Conservation (phyloP, 2,113 vertebrate species). For the Marcusenius ussheri region DNA sequence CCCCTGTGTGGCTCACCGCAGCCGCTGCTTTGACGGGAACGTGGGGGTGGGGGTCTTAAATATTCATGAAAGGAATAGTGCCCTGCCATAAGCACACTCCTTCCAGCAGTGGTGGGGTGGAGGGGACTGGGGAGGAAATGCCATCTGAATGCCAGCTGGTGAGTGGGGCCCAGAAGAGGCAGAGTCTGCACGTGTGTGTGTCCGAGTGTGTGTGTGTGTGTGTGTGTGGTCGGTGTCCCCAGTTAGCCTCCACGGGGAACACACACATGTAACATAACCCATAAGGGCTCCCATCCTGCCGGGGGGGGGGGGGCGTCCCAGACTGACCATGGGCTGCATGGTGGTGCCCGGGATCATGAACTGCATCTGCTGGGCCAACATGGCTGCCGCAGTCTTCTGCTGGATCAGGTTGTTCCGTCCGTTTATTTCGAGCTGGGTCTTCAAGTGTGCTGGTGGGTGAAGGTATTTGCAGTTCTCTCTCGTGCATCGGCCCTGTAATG, state of each 20-base stretch:
- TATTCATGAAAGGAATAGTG: not conserved
- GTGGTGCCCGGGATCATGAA: slow-evolving; percentile 96
- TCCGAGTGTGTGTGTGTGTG: not conserved
- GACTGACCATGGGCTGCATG: slow-evolving; percentile 89
- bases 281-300: not conserved
- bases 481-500: slow-evolving; percentile 85
- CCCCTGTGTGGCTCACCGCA: no score
- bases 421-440: slow-evolving; percentile 98
- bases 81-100: not conserved
- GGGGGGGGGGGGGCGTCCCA: not conserved
- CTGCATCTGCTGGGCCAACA: slow-evolving; percentile 99
- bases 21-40: not conserved
- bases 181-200: not conserved
- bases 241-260: not conserved
- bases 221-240: not conserved
- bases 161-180: not conserved
- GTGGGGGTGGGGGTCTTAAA: not conserved
- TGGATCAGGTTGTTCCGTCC: slow-evolving; percentile 98
- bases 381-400: slow-evolving; percentile 96
- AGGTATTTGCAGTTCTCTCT: slow-evolving; percentile 99
- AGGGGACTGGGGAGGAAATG: not conserved
- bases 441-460: slow-evolving; percentile 94
- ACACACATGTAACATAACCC: not conserved
- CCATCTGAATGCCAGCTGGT: not conserved
- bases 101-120: not conserved